Conservation (phyloP, 2,888 invertebrate genomes). For the Mechanitis messenoides region DNA sequence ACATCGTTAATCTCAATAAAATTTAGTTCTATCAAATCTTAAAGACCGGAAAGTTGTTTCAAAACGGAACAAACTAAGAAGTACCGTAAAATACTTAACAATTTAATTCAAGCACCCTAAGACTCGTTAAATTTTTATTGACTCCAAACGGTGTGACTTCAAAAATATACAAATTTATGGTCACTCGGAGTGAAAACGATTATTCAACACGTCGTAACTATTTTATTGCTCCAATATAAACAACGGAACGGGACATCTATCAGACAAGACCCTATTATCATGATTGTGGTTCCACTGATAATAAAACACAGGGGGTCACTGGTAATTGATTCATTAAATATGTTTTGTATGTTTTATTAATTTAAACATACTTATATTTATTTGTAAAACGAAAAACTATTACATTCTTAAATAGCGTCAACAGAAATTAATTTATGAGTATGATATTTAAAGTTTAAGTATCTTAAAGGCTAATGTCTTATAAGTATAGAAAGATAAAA, state of each 20-base stretch:
- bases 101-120: slow-evolving; percentile 66
- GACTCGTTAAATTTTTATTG: slow-evolving; percentile 74
- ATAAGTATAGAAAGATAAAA: no score
- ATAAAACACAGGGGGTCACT: slow-evolving; percentile 10
- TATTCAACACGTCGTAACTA: slow-evolving; percentile 75
- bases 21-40: neutral
- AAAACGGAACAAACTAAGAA: slow-evolving; percentile 37
- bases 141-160: slow-evolving; percentile 72
- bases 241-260: slow-evolving; percentile 61
- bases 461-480: no score
- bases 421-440: no score
- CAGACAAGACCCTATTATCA: slow-evolving; percentile 33
- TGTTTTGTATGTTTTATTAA: neutral
- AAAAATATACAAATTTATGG: slow-evolving; percentile 76
- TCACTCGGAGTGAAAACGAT: slow-evolving; percentile 73
- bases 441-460: no score
- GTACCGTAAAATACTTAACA: slow-evolving; percentile 54
- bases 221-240: slow-evolving; percentile 72
- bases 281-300: slow-evolving; percentile 16
- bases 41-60: slow-evolving; percentile 14
- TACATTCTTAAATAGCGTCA: no score
- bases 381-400: neutral
- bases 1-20: no score
- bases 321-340: slow-evolving; percentile 12
- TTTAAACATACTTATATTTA: neutral